A percentile compares a stretch with the other conserved stretches of the same genome.
These are phyloP conservation scores for Oscheius sp. DNA, from an alignment of 2,888 invertebrate species.

Conservation along the genomic window DNA sequence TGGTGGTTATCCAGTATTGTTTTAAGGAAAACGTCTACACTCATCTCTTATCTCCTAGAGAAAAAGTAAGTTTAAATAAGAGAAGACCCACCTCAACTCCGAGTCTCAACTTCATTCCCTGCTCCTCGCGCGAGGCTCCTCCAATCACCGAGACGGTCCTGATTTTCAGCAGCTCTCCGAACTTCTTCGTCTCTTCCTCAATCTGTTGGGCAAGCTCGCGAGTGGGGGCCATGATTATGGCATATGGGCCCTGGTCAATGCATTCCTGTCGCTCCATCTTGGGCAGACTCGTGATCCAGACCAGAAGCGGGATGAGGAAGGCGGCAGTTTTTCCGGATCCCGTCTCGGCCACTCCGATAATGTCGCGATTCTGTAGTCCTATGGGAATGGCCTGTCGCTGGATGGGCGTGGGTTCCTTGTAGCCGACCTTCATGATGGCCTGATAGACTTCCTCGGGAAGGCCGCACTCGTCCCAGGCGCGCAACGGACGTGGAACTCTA, in stretches of 20 bases:
- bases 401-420: slow-evolving; percentile 93
- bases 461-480: slow-evolving; percentile 92
- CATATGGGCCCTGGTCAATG: slow-evolving; percentile 85
- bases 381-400: slow-evolving; percentile 99
- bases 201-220: slow-evolving; percentile 80
- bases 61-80: too few relatives aligned
- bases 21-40: too few relatives aligned
- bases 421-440: slow-evolving; percentile 83
- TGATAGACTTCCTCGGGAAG: slow-evolving; percentile 90
- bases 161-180: slow-evolving; percentile 91
- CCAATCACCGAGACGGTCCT: slow-evolving; percentile 95
- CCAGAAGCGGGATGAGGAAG: slow-evolving; percentile 91
- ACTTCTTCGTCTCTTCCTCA: slow-evolving; percentile 97
- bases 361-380: slow-evolving; percentile 83
- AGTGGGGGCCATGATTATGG: slow-evolving; percentile 98
- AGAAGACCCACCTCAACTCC: slow-evolving; percentile 85
- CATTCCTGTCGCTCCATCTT: slow-evolving; percentile 83
- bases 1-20: too few relatives aligned
- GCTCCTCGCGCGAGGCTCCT: slow-evolving; percentile 91
- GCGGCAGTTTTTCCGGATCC: slow-evolving; percentile 99
- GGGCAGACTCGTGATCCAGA: slow-evolving; percentile 95
- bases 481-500: slow-evolving; percentile 92
- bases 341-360: slow-evolving; percentile 99
- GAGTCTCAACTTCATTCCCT: slow-evolving; percentile 83
- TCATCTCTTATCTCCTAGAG: too few relatives aligned